phyloP scores from a whole-genome alignment of 1,140 invertebrate species.

The Aphelenchoides fujianensis region DNA sequence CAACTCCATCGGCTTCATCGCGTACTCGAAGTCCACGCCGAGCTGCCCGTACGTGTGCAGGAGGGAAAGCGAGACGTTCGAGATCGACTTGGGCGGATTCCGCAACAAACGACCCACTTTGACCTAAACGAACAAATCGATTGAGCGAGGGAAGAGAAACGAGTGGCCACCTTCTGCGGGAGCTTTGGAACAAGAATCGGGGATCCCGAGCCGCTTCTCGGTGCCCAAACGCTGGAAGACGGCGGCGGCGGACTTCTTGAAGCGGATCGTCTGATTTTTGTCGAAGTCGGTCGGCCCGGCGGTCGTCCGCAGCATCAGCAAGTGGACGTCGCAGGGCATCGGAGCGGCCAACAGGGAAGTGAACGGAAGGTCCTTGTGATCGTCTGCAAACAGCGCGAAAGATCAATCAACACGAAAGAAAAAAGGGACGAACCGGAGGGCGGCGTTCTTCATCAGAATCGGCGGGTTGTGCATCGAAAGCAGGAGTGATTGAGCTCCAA shows the following conservation, averaged over 20 bases:
- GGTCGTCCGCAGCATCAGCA: neutral
- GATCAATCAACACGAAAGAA: neutral
- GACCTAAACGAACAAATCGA: too few relatives aligned
- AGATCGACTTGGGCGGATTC: neutral
- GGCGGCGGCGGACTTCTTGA: neutral
- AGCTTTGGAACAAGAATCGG: neutral
- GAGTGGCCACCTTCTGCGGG: neutral
- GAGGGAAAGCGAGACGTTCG: neutral
- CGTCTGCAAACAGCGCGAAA: neutral
- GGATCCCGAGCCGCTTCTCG: neutral
- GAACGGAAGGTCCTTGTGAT: neutral
- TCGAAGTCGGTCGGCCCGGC: neutral
- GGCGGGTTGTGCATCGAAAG: neutral
- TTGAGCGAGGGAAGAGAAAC: too few relatives aligned
- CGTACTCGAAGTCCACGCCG: neutral
- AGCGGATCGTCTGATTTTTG: neutral
- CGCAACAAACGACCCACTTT: too few relatives aligned
- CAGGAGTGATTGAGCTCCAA: neutral
- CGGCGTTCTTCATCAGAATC: neutral
- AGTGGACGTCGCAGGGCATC: constrained; percentile 4
- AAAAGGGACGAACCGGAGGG: neutral
- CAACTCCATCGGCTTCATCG: neutral
- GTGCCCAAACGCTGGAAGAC: neutral
- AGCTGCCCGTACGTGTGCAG: neutral
- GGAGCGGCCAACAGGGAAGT: neutral